These are phyloP conservation scores for Limenitis arthemis DNA, from an alignment of 2,888 invertebrate species.

Conservation along the genomic window DNA sequence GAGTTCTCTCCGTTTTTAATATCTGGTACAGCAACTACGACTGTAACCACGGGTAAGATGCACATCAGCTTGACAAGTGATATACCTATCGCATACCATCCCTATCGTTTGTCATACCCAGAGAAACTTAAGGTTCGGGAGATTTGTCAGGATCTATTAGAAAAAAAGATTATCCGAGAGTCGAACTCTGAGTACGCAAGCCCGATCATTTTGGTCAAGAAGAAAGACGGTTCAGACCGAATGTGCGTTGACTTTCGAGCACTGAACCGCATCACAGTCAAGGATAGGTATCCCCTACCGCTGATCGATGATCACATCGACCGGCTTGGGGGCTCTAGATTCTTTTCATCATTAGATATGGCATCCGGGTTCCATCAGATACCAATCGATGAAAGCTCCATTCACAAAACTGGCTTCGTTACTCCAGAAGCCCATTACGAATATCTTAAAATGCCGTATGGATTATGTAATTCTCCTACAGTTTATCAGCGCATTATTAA, in stretches of 20 bases:
- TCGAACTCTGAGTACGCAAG: conserved; percentile 24
- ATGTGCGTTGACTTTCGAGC: conserved; percentile 26
- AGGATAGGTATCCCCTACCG: conserved; percentile 24
- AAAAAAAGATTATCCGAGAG: conserved; percentile 23
- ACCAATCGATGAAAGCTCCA: conserved; percentile 5
- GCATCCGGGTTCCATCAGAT: conserved; percentile 16
- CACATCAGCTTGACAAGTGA: conserved; percentile 22
- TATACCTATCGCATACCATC: conserved; percentile 24
- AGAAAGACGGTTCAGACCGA: conserved; percentile 18
- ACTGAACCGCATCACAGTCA: too few relatives aligned
- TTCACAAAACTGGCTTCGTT: conserved; percentile 11
- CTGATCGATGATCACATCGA: conserved; percentile 14
- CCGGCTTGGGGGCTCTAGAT: conserved; percentile 9
- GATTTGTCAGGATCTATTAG: conserved; percentile 23
- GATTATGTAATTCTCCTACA: conserved; percentile 9
- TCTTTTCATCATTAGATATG: conserved; percentile 16
- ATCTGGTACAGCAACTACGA: conserved; percentile 25
- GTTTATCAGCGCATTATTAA: conserved; percentile 13
- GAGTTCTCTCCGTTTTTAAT: conserved; percentile 22
- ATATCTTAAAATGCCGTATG: conserved; percentile 14
- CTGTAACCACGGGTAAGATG: conserved; percentile 28
- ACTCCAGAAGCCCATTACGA: conserved; percentile 12
- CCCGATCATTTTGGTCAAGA: conserved; percentile 21
- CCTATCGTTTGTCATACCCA: conserved; percentile 23
- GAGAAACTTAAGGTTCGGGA: conserved; percentile 26